Evolutionary conservation across 2,888 invertebrate genomes (phyloP).

Genomic region (Pterostichus niger): DNA sequence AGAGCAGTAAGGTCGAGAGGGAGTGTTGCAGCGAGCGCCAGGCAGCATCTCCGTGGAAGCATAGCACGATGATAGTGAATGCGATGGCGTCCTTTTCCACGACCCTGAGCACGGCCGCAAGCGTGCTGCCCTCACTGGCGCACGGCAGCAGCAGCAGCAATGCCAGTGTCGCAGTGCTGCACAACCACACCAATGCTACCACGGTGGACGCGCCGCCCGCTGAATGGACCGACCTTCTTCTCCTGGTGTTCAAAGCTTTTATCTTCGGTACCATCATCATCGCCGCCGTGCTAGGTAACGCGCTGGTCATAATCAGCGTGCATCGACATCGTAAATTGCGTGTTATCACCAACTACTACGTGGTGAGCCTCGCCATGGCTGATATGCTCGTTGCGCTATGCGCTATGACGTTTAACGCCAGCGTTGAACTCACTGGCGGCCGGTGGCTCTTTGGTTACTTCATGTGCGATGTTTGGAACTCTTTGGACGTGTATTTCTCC

Average conservation of each 20-base stretch:
- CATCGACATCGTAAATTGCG: constrained; percentile 89
- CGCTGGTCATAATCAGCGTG: constrained; percentile 92
- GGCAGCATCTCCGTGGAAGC: constrained; percentile 13
- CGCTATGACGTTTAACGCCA: constrained; percentile 96
- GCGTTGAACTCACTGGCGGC: constrained; percentile 88
- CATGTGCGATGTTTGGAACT: constrained; percentile 97
- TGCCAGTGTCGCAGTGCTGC: constrained; percentile 70
- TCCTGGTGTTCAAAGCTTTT: constrained; percentile 86
- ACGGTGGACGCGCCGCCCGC: constrained; percentile 74
- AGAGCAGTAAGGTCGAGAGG: no score
- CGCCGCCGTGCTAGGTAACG: constrained; percentile 94
- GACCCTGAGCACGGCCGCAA: constrained; percentile 74
- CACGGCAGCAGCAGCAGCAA: constrained; percentile 73
- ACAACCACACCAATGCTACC: constrained; percentile 72
- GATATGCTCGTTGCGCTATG: constrained; percentile 95
- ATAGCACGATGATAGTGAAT: constrained; percentile 76
- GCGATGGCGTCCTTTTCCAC: constrained; percentile 76
- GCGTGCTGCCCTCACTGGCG: constrained; percentile 70
- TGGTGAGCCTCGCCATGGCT: constrained; percentile 95
- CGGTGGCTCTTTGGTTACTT: constrained; percentile 93
- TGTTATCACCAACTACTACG: constrained; percentile 96
- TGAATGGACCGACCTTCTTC: constrained; percentile 80
- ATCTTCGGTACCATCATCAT: constrained; percentile 93
- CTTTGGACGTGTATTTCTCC: constrained; percentile 95
- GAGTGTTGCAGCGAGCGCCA: background rate